These are phyloP conservation scores for Epiblema foenella DNA, from an alignment of 2,888 invertebrate genomes.

Conservation along the genomic window DNA sequence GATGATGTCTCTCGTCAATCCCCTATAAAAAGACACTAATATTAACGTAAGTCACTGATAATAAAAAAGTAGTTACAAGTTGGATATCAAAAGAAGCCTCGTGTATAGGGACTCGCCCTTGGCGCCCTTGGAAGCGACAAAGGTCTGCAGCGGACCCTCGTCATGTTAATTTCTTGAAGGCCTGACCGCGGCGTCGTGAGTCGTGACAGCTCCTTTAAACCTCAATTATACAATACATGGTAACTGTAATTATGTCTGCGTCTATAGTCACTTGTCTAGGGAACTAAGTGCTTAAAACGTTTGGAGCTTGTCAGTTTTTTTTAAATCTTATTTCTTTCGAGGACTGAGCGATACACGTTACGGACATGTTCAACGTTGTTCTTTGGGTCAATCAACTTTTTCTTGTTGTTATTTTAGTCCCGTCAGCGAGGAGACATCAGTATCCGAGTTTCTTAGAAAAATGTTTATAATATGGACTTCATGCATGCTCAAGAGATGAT, in stretches of 20 bases:
- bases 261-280: slow-evolving; percentile 1
- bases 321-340: background rate
- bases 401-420: too few species aligned
- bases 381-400: too few species aligned
- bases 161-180: slow-evolving; percentile 31
- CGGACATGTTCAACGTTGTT: too few species aligned
- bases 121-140: slow-evolving; percentile 12
- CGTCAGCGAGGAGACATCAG: too few species aligned
- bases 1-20: too few species aligned
- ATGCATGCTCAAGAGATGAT: too few species aligned
- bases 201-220: slow-evolving; percentile 22
- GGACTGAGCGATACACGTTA: background rate
- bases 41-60: too few species aligned
- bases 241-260: slow-evolving; percentile 1
- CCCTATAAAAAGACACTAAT: too few species aligned
- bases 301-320: background rate
- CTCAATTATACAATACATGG: slow-evolving; percentile 2
- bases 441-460: too few species aligned
- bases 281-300: background rate
- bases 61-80: too few species aligned
- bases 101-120: slow-evolving; percentile 10
- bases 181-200: slow-evolving; percentile 28
- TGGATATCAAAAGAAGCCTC: background rate
- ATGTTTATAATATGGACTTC: too few species aligned
- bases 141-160: slow-evolving; percentile 15